Base-by-base conservation (phyloP, 1,140 invertebrate genomes). In the Drosophila watanabei region DNA sequence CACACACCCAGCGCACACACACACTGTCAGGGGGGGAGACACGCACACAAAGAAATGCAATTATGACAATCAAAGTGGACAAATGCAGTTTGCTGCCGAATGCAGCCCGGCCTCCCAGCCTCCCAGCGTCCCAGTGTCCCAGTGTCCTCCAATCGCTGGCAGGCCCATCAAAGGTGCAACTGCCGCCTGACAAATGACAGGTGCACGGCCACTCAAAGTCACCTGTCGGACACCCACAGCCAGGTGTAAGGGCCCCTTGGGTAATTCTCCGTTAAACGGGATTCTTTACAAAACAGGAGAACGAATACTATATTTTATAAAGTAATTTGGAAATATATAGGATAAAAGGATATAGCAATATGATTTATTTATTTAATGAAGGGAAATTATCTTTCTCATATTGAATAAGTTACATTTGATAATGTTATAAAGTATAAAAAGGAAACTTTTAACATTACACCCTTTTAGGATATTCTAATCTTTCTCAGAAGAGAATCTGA, bases 51-150 rank as follows among this genome's bases (percentile, higher is more conserved):
- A 89, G 85, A 81, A 88, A 89, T 85, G 73, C 81, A 84, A 88
- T 88, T 89, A 89, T 88, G 85, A 85, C 85, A 88, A 88, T 89
- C 81, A 84, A 85, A 81, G 69, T 88, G 85, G 85, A 81, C 85
- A 89, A 78, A 89, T 88, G 85, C 85, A 89, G 61, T 80, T 80
- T 72, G 63, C 52, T 52, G 70, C 52, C 62, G 35, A 66, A 49
- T 49, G 56, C 45, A 59, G 18, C 20, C 52, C 6, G 7, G 11
- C 24, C 14, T 2, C 2, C 32, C 35, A 13, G 32, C 24, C 41
- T 20, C 60, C 33, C 33, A 24, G 28, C 32, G 63, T 61, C 61
- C 33, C 45, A 45, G 33, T 57, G 64, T 56, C 33, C 52, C 52
- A 56, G 52, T 56, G 33, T 56, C 52, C 65, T 32, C 45, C 70